Conservation (phyloP, 2,113 vertebrate genomes). For the Thryonomys swinderianus region DNA sequence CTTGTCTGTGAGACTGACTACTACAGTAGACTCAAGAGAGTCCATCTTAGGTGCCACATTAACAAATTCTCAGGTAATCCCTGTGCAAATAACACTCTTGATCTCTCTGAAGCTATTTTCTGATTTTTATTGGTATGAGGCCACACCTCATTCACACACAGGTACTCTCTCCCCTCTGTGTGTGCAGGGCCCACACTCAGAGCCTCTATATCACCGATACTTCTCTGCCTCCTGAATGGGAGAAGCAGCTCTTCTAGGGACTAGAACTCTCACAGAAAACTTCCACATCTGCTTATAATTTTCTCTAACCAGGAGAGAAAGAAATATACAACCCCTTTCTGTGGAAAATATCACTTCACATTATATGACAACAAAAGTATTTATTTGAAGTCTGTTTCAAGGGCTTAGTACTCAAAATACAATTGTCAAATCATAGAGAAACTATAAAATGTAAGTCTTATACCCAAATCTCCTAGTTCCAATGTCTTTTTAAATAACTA, state of each 20-base stretch:
- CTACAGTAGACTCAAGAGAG: fast-evolving
- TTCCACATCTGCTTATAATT: neutral
- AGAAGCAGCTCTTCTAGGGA: neutral
- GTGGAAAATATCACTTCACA: neutral
- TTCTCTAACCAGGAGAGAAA: neutral
- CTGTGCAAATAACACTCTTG: neutral
- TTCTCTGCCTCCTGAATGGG: neutral
- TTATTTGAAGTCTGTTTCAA: neutral
- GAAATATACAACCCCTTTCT: neutral
- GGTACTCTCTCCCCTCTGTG: fast-evolving
- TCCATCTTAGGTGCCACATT: neutral
- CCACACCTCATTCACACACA: neutral
- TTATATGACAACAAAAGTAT: neutral
- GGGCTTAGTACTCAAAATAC: neutral
- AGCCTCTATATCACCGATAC: neutral
- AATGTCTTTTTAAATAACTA: neutral
- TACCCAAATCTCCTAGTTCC: neutral
- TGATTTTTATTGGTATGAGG: neutral
- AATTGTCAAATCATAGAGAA: neutral
- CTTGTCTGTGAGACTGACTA: neutral
- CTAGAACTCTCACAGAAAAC: neutral
- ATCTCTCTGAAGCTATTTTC: neutral
- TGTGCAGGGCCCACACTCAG: neutral
- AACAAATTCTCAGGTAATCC: neutral
- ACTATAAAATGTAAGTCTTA: neutral